Conservation (phyloP, 2,888 invertebrate species). For the Digitonthophagus gazella region DNA sequence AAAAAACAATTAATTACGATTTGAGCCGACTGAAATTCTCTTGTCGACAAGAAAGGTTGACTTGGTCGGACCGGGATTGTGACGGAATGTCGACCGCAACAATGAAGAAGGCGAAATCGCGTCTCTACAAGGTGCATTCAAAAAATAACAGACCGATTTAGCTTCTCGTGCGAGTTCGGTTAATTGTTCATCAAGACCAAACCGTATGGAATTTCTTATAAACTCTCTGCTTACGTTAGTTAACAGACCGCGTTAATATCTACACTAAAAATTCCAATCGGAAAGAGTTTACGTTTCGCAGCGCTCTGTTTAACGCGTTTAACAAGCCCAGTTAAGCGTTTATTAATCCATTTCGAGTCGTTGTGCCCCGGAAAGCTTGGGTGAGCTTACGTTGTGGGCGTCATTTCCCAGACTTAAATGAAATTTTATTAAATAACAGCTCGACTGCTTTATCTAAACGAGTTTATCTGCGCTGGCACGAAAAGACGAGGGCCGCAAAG, state of each 20-base stretch:
- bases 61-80: neutral
- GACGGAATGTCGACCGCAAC: neutral
- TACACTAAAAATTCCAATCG: neutral
- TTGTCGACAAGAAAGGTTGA: neutral
- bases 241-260: too few relatives aligned
- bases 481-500: neutral
- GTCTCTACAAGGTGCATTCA: neutral
- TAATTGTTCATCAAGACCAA: neutral
- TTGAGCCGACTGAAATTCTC: neutral
- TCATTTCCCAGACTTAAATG: neutral
- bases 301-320: neutral
- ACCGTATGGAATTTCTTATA: neutral
- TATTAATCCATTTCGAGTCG: neutral
- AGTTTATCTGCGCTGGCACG: neutral
- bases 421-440: neutral
- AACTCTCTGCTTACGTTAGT: neutral
- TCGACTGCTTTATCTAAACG: neutral
- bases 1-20: neutral
- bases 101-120: neutral
- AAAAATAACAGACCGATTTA: neutral
- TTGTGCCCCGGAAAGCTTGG: neutral
- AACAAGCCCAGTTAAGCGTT: neutral
- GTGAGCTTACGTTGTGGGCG: neutral
- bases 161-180: neutral
- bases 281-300: neutral